Percentiles rank a stretch among this genome's conserved stretches.
Conservation (phyloP, 2,888 invertebrate species). For the Blera fallax region DNA sequence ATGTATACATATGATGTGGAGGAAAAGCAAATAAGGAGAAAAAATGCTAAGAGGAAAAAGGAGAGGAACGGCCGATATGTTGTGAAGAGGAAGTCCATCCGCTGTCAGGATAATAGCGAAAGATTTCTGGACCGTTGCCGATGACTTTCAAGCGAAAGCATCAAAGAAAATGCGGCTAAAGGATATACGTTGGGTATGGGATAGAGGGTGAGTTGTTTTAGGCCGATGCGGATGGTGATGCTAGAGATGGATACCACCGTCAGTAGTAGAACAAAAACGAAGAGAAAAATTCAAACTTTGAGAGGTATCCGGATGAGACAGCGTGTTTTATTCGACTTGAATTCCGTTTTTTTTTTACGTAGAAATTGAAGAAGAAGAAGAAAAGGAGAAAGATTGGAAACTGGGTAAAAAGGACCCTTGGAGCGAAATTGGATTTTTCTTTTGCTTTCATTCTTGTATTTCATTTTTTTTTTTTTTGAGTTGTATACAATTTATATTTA, state of each 20-base stretch:
- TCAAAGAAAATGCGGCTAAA: slow-evolving; percentile 72
- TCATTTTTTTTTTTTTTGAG: slow-evolving; percentile 36
- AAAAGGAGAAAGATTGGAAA: slow-evolving; percentile 59
- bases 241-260: slow-evolving; percentile 61
- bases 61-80: slow-evolving; percentile 33
- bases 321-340: slow-evolving; percentile 65
- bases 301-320: slow-evolving; percentile 61
- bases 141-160: slow-evolving; percentile 69
- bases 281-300: slow-evolving; percentile 46
- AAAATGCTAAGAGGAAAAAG: slow-evolving; percentile 12
- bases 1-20: slow-evolving; percentile 6
- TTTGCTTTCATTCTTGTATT: slow-evolving; percentile 39
- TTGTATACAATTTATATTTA: slow-evolving; percentile 42
- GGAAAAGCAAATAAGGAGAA: slow-evolving; percentile 33
- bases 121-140: slow-evolving; percentile 73
- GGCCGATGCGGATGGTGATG: slow-evolving; percentile 67
- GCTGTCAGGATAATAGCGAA: slow-evolving; percentile 73
- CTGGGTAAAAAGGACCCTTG: slow-evolving; percentile 72
- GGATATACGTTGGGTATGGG: slow-evolving; percentile 35
- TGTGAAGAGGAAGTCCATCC: slow-evolving; percentile 71
- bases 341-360: slow-evolving; percentile 23
- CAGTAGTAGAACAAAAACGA: slow-evolving; percentile 27
- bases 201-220: slow-evolving; percentile 59
- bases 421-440: slow-evolving; percentile 71
- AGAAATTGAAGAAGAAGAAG: slow-evolving; percentile 37